A percentile compares a stretch with the other conserved stretches of the same genome.
Conservation (phyloP, 2,113 vertebrate genomes). For the Pterocles gutturalis region DNA sequence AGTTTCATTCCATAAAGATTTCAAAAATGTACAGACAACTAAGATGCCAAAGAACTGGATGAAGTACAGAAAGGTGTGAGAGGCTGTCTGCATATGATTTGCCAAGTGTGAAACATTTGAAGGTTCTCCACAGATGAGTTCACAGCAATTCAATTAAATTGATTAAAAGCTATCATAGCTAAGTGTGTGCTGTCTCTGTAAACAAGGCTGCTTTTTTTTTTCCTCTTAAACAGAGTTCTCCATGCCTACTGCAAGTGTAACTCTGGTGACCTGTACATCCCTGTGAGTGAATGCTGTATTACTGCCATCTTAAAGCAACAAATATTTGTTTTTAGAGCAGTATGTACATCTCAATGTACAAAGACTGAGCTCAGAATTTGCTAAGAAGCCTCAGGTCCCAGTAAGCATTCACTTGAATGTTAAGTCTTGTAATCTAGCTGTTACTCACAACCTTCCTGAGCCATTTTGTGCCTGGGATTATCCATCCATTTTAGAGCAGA, state of each 20-base stretch:
- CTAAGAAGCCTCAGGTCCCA: background rate
- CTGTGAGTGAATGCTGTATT: background rate
- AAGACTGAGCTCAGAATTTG: background rate
- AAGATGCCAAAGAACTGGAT: background rate
- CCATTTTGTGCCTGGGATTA: background rate
- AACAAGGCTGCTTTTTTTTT: background rate
- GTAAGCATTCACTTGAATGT: background rate
- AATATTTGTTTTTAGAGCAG: background rate
- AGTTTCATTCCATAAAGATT: background rate
- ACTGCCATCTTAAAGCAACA: background rate
- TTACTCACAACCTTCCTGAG: background rate
- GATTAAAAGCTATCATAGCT: background rate
- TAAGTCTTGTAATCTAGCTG: background rate
- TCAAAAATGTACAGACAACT: background rate
- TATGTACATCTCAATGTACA: background rate
- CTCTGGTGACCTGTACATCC: background rate
- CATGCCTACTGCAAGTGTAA: background rate
- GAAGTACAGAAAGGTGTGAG: background rate
- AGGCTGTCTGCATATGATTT: background rate
- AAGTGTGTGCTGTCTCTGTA: background rate
- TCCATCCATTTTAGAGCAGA: background rate
- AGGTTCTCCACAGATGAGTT: background rate
- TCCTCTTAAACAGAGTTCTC: background rate
- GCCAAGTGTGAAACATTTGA: background rate
- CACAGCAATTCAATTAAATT: background rate